Evolutionary conservation across 2,113 vertebrate species (phyloP).

Genomic region (Sylvietta virens): DNA sequence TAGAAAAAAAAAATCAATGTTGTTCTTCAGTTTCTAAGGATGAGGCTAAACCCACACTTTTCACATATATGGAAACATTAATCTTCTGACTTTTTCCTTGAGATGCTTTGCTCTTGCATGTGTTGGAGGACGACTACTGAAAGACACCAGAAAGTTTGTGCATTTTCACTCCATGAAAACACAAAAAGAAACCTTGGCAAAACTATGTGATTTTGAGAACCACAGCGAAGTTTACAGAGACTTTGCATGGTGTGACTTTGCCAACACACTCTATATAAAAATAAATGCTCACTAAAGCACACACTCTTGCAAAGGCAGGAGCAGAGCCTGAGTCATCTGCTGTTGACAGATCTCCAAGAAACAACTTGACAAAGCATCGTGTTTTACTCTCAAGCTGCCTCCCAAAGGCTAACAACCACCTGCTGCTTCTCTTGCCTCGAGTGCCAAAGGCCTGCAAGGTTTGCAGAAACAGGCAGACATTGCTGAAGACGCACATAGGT

Average conservation of each 20-base stretch:
- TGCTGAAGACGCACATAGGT: neutral
- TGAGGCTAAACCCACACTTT: neutral
- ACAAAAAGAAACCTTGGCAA: neutral
- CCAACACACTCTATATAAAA: neutral
- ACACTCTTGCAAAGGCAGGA: neutral
- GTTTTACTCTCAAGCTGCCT: neutral
- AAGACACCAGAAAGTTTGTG: neutral
- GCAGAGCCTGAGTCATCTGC: neutral
- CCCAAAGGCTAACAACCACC: neutral
- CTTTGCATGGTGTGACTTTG: neutral
- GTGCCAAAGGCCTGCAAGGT: neutral
- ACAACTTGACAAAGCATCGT: neutral
- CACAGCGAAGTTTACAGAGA: neutral
- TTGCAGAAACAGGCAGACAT: neutral
- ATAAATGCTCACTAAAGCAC: neutral
- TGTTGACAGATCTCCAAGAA: neutral
- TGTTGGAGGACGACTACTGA: neutral
- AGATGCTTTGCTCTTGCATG: neutral
- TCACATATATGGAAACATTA: neutral
- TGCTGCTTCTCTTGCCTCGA: neutral
- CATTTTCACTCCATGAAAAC: neutral
- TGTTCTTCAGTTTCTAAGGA: neutral
- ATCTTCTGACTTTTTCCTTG: neutral
- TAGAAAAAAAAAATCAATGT: neutral
- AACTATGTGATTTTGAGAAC: neutral